These are phyloP conservation scores for Albula glossodonta DNA, from an alignment of 2,113 vertebrate genomes.

Conservation along the genomic window DNA sequence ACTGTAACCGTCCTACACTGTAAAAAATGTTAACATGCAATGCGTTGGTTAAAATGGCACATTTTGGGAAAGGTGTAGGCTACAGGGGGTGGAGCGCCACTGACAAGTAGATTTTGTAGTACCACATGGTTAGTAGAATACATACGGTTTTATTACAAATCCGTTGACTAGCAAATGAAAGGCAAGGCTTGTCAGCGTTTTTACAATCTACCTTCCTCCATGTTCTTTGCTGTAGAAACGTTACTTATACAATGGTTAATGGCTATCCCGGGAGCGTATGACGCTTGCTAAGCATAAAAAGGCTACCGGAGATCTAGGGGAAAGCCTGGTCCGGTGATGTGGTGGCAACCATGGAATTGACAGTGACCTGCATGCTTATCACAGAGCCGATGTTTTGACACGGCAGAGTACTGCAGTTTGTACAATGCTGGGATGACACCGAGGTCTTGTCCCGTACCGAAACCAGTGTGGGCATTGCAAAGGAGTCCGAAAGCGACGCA, in stretches of 20 bases:
- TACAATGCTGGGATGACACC: not conserved
- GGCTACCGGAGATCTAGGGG: not conserved
- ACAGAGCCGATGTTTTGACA: not conserved
- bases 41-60: not conserved
- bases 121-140: not conserved
- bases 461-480: not conserved
- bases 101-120: not conserved
- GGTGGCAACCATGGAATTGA: too few species aligned
- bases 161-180: not conserved
- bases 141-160: not conserved
- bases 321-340: too few species aligned
- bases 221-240: not conserved
- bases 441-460: not conserved
- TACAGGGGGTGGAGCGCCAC: not conserved
- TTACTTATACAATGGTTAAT: not conserved
- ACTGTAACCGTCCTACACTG: not conserved
- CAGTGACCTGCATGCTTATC: too few species aligned
- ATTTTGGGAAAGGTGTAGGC: not conserved
- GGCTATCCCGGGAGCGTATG: not conserved
- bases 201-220: not conserved
- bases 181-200: not conserved
- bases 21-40: not conserved
- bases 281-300: not conserved
- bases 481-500: not conserved
- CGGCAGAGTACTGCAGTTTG: not conserved